These are phyloP conservation scores for Lasiommata megera DNA, from an alignment of 2,888 invertebrate species.

Conservation along the genomic window DNA sequence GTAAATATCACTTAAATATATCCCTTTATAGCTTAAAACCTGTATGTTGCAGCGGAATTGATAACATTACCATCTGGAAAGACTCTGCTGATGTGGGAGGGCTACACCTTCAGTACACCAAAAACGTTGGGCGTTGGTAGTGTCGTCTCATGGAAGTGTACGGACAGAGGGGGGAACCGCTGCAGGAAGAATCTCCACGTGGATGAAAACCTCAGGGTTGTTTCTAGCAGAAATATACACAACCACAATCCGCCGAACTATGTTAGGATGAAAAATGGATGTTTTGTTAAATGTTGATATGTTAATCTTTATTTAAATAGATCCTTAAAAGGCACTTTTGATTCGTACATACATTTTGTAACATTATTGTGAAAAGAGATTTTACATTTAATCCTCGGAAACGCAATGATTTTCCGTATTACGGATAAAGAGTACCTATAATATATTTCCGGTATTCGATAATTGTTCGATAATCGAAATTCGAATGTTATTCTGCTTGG, in stretches of 20 bases:
- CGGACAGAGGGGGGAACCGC: slow-evolving; percentile 24
- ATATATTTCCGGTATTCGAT: too few species aligned
- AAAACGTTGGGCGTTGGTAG: slow-evolving; percentile 13
- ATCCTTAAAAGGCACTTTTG: too few species aligned
- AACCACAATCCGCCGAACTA: slow-evolving; percentile 33
- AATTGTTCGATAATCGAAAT: too few species aligned
- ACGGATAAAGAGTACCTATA: too few species aligned
- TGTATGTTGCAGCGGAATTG: slow-evolving; percentile 23
- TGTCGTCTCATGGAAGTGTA: slow-evolving; percentile 30
- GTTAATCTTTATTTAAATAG: neutral
- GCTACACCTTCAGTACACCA: slow-evolving; percentile 35
- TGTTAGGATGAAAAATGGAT: slow-evolving; percentile 21
- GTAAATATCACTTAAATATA: neutral
- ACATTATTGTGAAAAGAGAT: too few species aligned
- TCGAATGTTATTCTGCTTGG: too few species aligned
- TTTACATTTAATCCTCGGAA: too few species aligned
- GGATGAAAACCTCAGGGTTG: slow-evolving; percentile 8
- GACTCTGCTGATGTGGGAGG: slow-evolving; percentile 30
- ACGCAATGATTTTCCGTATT: too few species aligned
- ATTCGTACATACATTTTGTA: too few species aligned
- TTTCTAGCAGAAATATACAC: slow-evolving; percentile 28
- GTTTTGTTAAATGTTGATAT: slow-evolving; percentile 21
- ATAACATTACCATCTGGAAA: slow-evolving; percentile 26
- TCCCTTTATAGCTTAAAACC: neutral
- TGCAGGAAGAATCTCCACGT: slow-evolving; percentile 33